Percentiles rank a stretch among this genome's conserved stretches.
phyloP scores from a whole-genome alignment of 1,140 invertebrate species.

The Lordiphosa mommai region DNA sequence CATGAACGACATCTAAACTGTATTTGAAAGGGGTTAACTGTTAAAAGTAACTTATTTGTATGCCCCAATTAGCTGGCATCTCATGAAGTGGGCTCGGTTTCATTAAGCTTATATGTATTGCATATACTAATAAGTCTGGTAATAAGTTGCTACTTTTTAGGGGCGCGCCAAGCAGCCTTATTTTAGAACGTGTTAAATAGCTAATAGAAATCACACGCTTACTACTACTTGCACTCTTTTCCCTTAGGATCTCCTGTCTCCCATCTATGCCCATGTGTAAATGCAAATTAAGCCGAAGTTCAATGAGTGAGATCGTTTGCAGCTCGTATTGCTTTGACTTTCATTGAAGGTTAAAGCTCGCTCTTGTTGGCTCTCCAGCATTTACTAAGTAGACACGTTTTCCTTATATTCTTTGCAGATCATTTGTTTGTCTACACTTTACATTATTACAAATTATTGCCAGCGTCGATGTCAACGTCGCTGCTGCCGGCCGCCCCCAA shows the following conservation, averaged over 20 bases:
- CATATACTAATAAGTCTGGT: no score
- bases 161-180: not conserved
- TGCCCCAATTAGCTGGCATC: no score
- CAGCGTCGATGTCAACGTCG: conserved; percentile 1
- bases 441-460: conserved; percentile 30
- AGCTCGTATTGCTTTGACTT: conserved; percentile 50
- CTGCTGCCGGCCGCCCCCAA: conserved; percentile 16
- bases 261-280: not conserved
- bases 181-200: conserved; percentile 3
- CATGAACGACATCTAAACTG: no score
- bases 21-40: no score
- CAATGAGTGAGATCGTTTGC: conserved; percentile 31
- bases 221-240: not conserved
- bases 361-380: not conserved
- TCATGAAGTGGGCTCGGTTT: no score
- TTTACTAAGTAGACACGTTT: not conserved
- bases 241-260: not conserved
- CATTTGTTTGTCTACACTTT: conserved; percentile 30
- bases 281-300: conserved; percentile 58
- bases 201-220: not conserved
- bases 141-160: no score
- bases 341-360: conserved; percentile 52
- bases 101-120: no score
- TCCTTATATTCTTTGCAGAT: conserved; percentile 22
- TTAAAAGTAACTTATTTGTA: no score